Evolutionary conservation across 1,140 invertebrate species (phyloP).

Genomic region (Sycobia sp.): DNA sequence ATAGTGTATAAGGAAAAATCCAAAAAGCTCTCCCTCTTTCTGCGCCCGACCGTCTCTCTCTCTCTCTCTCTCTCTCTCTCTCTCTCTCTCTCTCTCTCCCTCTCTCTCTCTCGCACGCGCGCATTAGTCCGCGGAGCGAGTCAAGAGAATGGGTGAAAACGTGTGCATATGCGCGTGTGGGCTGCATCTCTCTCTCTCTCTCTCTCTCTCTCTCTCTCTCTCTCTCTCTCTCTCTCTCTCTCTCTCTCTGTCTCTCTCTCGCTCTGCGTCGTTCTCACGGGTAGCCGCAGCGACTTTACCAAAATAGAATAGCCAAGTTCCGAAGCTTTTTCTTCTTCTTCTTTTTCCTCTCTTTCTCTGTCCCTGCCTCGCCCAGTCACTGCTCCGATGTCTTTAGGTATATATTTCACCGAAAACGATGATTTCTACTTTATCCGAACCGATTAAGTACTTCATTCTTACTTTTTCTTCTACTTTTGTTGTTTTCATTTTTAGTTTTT

Average conservation of each 20-base stretch:
- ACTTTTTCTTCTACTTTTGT: no score
- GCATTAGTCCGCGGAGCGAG: no score
- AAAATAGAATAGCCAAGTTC: not conserved
- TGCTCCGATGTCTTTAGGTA: not conserved
- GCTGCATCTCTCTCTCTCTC: not conserved
- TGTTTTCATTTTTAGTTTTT: no score
- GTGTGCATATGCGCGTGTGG: not conserved
- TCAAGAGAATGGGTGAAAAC: constrained; percentile 19
- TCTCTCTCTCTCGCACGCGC: not conserved
- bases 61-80: no score
- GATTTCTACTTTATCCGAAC: no score
- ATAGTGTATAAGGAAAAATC: no score
- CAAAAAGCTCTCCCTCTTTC: no score
- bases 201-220: not conserved
- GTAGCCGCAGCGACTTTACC: not conserved
- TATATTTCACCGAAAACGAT: not conserved
- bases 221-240: not conserved
- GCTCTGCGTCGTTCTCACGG: not conserved
- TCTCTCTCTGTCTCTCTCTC: no score
- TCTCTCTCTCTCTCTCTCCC: no score
- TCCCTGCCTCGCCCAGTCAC: not conserved
- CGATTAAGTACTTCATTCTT: no score
- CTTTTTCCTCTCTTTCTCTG: not conserved
- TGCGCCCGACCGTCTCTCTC: no score
- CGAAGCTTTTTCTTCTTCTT: constrained; percentile 12